Percentiles rank a stretch among this genome's conserved stretches.
These are phyloP conservation scores for Acanthopagrus latus DNA, from an alignment of 2,797 vertebrate genomes.

Conservation along the genomic window DNA sequence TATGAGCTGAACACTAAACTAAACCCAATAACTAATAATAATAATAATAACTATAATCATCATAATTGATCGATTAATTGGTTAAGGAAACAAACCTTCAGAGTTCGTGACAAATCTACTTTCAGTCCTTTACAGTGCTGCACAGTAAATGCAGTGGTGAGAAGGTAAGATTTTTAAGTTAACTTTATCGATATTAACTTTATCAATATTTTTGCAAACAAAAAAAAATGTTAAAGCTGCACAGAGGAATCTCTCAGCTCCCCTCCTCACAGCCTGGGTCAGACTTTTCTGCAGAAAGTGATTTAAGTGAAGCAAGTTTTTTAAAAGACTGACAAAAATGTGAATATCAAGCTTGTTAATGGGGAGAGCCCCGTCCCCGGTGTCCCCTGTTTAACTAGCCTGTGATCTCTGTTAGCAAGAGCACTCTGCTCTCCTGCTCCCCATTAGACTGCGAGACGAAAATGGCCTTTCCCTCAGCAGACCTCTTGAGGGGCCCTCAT, in stretches of 20 bases:
- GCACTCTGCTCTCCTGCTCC: conserved; percentile 59
- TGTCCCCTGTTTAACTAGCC: conserved; percentile 10
- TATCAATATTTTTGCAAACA: not conserved
- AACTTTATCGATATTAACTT: not conserved
- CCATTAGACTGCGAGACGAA: conserved; percentile 63
- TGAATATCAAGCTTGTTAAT: not conserved
- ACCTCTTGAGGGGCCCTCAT: conserved; percentile 77
- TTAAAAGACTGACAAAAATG: conserved; percentile 2
- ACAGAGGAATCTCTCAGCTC: not conserved
- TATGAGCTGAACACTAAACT: not conserved
- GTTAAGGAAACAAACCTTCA: not conserved
- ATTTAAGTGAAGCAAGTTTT: not conserved
- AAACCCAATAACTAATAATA: not conserved
- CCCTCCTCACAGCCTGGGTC: not conserved
- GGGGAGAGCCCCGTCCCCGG: conserved; percentile 14
- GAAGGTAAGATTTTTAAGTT: no score
- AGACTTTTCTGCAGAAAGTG: not conserved
- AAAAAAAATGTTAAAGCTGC: not conserved
- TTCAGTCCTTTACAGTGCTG: no score
- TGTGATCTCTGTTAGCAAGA: conserved; percentile 37
- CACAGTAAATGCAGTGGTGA: not conserved
- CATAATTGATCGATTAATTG: not conserved
- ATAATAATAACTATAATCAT: no score
- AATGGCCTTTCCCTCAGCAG: conserved; percentile 66
- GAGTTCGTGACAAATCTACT: not conserved